Evolutionary conservation across 2,888 invertebrate species (phyloP), one percentile per base, ranked within the genome.

Genomic region (Phaonia tiefii): DNA sequence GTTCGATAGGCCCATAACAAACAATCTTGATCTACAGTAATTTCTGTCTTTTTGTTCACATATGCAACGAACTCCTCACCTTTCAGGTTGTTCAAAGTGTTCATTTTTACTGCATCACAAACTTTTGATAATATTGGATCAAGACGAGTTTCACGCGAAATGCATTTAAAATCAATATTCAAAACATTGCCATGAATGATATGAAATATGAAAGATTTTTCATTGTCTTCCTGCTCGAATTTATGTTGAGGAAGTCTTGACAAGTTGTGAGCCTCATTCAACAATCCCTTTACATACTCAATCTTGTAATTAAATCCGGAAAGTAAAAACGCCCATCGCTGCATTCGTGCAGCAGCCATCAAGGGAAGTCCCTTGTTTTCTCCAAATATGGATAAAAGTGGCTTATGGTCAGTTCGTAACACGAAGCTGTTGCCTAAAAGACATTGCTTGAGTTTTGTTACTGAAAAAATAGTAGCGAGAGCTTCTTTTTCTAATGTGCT

Each of bases 21-120:
- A n/a, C 72, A 72, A 26, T 54, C 58, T 17, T 85, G 85, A 15
- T 79, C 58, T 1, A 89, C 81, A 69, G 87, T 86, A 0, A 84
- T 76, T 3, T 83, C 49, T 46, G 84, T 84, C 22, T 84, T 5
- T 86, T 88, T 31, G 87, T 72, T 51, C 58, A 49, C 31, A 63
- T 72, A 77, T 39, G 73, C 15, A 37, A 66, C 5, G 56, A 73
- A 63, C 46, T 46, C 13, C 5, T 60, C 60, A 17, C n/a, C 60
- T 17, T 17, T 60, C 11, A 60, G 7, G 17, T 60, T 39, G 10
- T 1, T 1, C 17, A 60, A 17, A 11, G 60, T 60, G 37, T 39
- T 39, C 37, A 39, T 39, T 37, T 17, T 17, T 17, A 60, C 39
- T 8, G 4, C 11, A 3, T 60, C 31, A 37, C 37, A 7, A 2